These are phyloP conservation scores for Rhineura floridana DNA, from an alignment of 2,113 vertebrate genomes.

Conservation along the genomic window DNA sequence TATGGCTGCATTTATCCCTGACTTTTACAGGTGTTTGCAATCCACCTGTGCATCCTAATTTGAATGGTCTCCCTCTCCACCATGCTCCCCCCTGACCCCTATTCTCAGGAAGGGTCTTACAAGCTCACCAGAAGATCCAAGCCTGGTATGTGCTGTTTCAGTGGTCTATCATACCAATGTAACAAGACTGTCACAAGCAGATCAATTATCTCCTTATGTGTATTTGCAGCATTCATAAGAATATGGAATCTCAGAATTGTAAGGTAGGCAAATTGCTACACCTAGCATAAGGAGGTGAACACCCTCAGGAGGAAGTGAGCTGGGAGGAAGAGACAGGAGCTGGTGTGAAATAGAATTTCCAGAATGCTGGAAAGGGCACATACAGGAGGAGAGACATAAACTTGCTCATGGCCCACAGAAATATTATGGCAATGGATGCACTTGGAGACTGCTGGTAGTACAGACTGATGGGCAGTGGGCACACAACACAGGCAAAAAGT, in stretches of 20 bases:
- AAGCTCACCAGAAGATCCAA: neutral
- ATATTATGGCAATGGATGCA: constrained; percentile 35
- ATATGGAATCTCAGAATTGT: neutral
- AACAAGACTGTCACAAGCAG: too few relatives aligned
- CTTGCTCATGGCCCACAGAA: constrained; percentile 59
- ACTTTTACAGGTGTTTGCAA: neutral
- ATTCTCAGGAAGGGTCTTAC: neutral
- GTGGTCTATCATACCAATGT: neutral
- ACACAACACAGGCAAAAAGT: neutral
- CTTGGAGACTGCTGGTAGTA: constrained; percentile 26
- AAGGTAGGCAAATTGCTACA: neutral
- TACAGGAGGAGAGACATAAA: constrained; percentile 48
- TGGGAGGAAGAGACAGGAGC: constrained; percentile 52
- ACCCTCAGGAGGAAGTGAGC: neutral
- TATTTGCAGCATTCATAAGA: neutral
- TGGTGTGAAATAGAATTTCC: constrained; percentile 79
- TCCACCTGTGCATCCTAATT: neutral
- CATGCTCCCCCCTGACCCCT: neutral
- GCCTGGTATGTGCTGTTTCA: constrained; percentile 30
- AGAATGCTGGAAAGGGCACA: constrained; percentile 55
- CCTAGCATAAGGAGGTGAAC: neutral
- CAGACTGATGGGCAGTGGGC: neutral
- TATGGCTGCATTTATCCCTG: neutral
- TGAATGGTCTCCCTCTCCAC: neutral
- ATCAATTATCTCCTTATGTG: neutral